These are phyloP conservation scores for Clamator glandarius DNA, from an alignment of 2,797 vertebrate species.

Conservation along the genomic window DNA sequence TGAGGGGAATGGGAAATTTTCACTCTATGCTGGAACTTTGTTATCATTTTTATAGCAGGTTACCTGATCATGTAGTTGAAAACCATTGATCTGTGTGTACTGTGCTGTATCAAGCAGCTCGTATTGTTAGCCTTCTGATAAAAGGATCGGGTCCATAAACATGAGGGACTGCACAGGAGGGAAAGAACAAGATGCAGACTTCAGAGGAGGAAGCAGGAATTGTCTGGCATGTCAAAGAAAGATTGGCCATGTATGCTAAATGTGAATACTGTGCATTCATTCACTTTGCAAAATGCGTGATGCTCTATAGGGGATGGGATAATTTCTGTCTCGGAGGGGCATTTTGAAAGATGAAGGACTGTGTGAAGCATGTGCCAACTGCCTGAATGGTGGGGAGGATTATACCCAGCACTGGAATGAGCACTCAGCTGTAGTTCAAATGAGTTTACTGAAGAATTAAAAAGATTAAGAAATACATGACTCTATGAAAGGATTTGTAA, in stretches of 20 bases:
- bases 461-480: conserved; percentile 70
- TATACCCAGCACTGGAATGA: conserved; percentile 59
- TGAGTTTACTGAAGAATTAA: conserved; percentile 75
- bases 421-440: conserved; percentile 72
- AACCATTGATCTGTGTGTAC: not conserved
- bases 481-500: conserved; percentile 59
- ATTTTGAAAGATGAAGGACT: conserved; percentile 75
- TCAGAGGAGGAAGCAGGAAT: not conserved
- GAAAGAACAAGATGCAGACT: not conserved
- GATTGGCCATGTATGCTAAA: conserved; percentile 29
- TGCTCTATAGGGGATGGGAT: conserved; percentile 69
- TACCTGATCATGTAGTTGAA: not conserved
- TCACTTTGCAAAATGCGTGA: conserved; percentile 47
- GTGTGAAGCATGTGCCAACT: conserved; percentile 68
- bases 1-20: not conserved
- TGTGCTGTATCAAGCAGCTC: not conserved
- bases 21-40: not conserved
- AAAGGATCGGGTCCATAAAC: not conserved
- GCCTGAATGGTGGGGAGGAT: conserved; percentile 61
- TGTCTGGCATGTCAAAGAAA: conserved; percentile 47
- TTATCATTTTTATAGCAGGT: not conserved
- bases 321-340: conserved; percentile 71
- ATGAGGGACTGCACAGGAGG: not conserved
- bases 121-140: not conserved
- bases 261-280: conserved; percentile 59